Evolutionary conservation across 2,113 vertebrate species (phyloP).

Genomic region (Rhagologus leucostigma): DNA sequence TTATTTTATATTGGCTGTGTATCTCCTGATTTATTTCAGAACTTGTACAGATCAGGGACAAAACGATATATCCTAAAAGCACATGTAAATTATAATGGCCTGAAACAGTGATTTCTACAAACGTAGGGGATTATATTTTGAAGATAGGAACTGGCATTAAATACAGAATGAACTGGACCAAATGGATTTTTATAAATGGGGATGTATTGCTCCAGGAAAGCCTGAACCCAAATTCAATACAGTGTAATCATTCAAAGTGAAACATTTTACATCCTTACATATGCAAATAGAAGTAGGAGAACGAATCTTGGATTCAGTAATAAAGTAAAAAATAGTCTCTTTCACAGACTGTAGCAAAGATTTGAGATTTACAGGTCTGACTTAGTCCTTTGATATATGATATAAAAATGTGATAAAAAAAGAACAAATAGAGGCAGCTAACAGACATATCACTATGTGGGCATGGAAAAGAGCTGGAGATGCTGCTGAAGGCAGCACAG

Average conservation of each 20-base stretch:
- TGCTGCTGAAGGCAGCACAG: not conserved
- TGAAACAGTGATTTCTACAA: not conserved
- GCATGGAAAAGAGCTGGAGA: not conserved
- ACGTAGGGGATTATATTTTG: fast-evolving
- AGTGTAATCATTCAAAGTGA: not conserved
- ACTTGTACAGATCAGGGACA: not conserved
- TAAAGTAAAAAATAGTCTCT: not conserved
- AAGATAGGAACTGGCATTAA: not conserved
- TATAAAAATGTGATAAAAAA: not conserved
- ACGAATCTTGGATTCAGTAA: not conserved
- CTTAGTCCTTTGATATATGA: not conserved
- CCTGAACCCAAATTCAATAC: not conserved
- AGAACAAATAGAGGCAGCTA: fast-evolving
- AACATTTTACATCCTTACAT: not conserved
- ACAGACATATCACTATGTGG: not conserved
- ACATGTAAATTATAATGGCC: not conserved
- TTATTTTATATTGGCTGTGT: not conserved
- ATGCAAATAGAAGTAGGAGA: not conserved
- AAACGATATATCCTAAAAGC: not conserved
- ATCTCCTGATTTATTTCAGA: not conserved
- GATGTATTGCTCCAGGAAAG: not conserved
- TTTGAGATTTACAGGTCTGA: not conserved
- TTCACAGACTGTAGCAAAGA: not conserved
- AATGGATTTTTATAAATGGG: not conserved
- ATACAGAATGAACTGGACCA: not conserved